These are phyloP conservation scores for Thyatira batis DNA, from an alignment of 2,888 invertebrate species.

Conservation along the genomic window DNA sequence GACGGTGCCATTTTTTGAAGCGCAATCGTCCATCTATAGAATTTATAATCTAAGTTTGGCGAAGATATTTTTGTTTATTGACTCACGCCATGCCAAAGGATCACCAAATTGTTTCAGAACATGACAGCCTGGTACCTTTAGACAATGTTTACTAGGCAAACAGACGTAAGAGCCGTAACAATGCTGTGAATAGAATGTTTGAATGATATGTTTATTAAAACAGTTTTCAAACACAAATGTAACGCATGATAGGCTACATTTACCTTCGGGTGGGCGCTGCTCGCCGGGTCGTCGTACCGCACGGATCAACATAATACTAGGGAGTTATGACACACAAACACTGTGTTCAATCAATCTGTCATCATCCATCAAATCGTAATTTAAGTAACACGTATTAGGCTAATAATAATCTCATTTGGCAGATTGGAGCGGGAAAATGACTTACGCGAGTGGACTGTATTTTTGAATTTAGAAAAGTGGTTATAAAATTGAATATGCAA, in stretches of 20 bases:
- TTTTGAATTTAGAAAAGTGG: not conserved
- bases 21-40: no score
- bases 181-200: not conserved
- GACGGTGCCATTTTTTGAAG: no score
- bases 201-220: not conserved
- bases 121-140: not conserved
- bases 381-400: not conserved
- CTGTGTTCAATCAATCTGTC: constrained; percentile 3
- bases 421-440: no score
- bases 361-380: constrained; percentile 2
- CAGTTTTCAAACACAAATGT: not conserved
- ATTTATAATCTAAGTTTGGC: no score
- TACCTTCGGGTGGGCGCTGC: not conserved
- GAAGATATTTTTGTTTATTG: not conserved
- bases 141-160: not conserved
- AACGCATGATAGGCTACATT: not conserved
- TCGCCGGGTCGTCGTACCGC: not conserved
- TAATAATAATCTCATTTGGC: not conserved
- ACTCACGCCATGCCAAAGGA: not conserved
- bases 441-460: no score
- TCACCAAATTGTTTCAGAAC: not conserved
- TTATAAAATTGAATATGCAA: no score
- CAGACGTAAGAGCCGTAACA: not conserved
- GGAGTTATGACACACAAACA: not conserved
- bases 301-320: not conserved